Evolutionary conservation across 2,797 vertebrate species (phyloP), one percentile per base, ranked within the genome.

Genomic region (Pristis pectinata): DNA sequence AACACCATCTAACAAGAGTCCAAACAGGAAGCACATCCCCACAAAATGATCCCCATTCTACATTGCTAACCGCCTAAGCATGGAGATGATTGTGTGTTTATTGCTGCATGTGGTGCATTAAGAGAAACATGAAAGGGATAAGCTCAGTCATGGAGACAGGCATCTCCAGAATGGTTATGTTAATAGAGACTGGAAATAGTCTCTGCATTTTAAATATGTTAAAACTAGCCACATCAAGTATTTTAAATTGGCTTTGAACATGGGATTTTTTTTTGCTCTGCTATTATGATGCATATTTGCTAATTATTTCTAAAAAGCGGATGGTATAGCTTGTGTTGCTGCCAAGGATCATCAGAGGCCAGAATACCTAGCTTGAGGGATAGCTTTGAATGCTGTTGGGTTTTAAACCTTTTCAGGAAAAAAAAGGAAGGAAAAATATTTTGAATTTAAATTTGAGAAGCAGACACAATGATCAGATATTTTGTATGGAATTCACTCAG

Each of bases 151-250:
- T 94, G 72, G 70, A 94, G 92, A 94, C 92, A 76, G 92, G 67
- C 64, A 76, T 94, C 92, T 94, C 92, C 92, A 53, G 92, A 94
- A 94, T 76, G 70, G 92, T 74, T 93, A 74, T 74, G 92, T 44
- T 94, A 94, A 94, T 94, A 76, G 92, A 94, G 70, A 53, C 92
- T 94, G 92, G 92, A 94, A 94, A 94, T 74, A 94, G 92, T 72
- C 70, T 94, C 70, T 76, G 70, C 44, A 94, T 94, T 74, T 94
- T 94, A 94, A 94, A 94, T 94, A 94, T 94, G 67, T 94, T 94
- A 94, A 53, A 72, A 53, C 92, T 76, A 94, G 92, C 92, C 92
- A 94, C 92, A 94, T 94, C 92, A 94, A 94, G 64, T 94, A 74
- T 74, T 94, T 94, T 53, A 94, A 76, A 94, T n/a, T 94, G 92